Conservation (phyloP, 1,140 invertebrate species). For the Stenopsyche tienmushanensis region DNA sequence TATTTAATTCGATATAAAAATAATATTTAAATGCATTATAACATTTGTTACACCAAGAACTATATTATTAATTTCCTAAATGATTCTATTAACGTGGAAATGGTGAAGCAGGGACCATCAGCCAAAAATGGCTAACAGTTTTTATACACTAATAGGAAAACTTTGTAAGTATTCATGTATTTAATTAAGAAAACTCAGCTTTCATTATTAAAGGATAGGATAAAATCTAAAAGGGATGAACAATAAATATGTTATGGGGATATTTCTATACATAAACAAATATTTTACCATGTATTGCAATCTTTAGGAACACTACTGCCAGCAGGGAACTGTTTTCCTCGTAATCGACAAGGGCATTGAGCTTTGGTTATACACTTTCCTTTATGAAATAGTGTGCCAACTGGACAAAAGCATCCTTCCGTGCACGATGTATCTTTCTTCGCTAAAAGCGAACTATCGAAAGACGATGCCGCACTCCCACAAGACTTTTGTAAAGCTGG, state of each 20-base stretch:
- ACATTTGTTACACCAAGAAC: no score
- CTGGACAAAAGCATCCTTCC: constrained; percentile 86
- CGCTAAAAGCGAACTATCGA: no score
- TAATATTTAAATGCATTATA: not conserved
- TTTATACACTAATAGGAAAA: no score
- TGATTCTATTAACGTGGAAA: no score
- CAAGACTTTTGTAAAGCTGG: constrained; percentile 61
- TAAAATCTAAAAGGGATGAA: not conserved
- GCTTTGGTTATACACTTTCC: constrained; percentile 69
- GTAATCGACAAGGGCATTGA: constrained; percentile 77
- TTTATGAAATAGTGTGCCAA: constrained; percentile 68
- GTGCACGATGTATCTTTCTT: constrained; percentile 66
- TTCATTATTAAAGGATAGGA: not conserved
- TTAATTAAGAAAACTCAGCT: not conserved
- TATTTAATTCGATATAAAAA: constrained; percentile 9
- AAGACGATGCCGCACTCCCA: constrained; percentile 49
- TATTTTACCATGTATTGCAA: constrained; percentile 77
- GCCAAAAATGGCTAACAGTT: no score
- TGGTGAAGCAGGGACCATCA: no score
- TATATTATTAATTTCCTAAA: no score
- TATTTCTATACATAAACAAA: not conserved
- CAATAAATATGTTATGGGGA: not conserved
- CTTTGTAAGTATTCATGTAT: not conserved
- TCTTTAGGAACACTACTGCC: constrained; percentile 73
- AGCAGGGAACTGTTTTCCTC: constrained; percentile 72